Conservation (phyloP, 2,888 invertebrate species). For the Charanyca ferruginea region DNA sequence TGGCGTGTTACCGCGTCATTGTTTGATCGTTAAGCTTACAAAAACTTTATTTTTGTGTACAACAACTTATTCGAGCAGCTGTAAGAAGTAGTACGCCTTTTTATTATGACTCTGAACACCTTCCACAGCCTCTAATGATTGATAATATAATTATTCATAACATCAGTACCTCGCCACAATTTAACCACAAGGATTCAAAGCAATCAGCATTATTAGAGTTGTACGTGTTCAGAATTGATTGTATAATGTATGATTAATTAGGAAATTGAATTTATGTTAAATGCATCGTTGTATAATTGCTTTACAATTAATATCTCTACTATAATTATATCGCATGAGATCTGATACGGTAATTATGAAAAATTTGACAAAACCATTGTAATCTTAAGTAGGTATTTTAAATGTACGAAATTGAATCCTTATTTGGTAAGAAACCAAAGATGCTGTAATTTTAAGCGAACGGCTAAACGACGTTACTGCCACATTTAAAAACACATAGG, state of each 20-base stretch:
- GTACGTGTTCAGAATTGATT: conserved; percentile 45
- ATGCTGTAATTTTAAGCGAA: no score
- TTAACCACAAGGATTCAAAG: conserved; percentile 47
- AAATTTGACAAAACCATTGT: background rate
- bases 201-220: conserved; percentile 47
- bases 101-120: conserved; percentile 1
- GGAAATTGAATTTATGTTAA: conserved; percentile 54
- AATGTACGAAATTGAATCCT: background rate
- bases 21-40: conserved; percentile 58
- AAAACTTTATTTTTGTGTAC: conserved; percentile 44
- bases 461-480: no score
- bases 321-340: conserved; percentile 7
- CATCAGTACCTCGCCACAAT: conserved; percentile 29
- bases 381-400: background rate
- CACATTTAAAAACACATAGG: no score
- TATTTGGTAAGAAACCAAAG: background rate
- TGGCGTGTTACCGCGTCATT: conserved; percentile 50
- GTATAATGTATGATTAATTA: conserved; percentile 55
- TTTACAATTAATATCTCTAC: conserved; percentile 31
- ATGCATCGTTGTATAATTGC: conserved; percentile 41
- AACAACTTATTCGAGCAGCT: conserved; percentile 10
- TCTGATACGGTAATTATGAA: conserved; percentile 9
- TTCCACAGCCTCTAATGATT: background rate
- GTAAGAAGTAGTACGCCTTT: conserved; percentile 1
- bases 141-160: conserved; percentile 29